Percentiles rank a stretch among this genome's conserved stretches.
Conservation (phyloP, 1,140 invertebrate genomes). For the Aphelenchoides besseyi region DNA sequence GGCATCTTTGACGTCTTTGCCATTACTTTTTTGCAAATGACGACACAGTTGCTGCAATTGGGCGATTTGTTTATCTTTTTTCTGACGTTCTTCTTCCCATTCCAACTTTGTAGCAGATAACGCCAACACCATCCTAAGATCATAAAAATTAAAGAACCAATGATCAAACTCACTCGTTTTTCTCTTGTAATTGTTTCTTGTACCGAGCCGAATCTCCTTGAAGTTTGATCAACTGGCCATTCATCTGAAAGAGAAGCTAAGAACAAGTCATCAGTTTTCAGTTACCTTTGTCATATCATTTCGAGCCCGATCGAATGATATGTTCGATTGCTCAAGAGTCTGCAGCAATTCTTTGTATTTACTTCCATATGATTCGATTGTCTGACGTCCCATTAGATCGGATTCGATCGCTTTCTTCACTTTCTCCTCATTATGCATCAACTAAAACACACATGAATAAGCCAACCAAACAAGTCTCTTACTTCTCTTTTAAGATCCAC, state of each 20-base stretch:
- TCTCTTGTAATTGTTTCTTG: constrained; percentile 32
- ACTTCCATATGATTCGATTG: constrained; percentile 32
- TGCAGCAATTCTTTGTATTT: constrained; percentile 39
- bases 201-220: constrained; percentile 37
- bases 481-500: constrained; percentile 42
- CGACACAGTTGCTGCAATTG: constrained; percentile 51
- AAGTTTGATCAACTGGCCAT: constrained; percentile 42
- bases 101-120: constrained; percentile 31
- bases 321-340: constrained; percentile 37
- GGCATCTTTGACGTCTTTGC: not conserved
- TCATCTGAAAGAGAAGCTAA: constrained; percentile 39
- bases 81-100: constrained; percentile 18
- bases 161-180: constrained; percentile 36
- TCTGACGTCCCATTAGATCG: constrained; percentile 36
- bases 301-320: constrained; percentile 41
- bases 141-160: too few relatives aligned
- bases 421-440: constrained; percentile 39
- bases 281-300: constrained; percentile 45
- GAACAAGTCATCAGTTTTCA: not conserved
- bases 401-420: constrained; percentile 38
- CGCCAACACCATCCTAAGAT: too few relatives aligned
- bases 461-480: constrained; percentile 22
- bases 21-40: constrained; percentile 36
- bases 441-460: constrained; percentile 25
- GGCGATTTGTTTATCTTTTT: constrained; percentile 44